Evolutionary conservation across 1,140 invertebrate genomes (phyloP).

Genomic region (Drosophila mayri): DNA sequence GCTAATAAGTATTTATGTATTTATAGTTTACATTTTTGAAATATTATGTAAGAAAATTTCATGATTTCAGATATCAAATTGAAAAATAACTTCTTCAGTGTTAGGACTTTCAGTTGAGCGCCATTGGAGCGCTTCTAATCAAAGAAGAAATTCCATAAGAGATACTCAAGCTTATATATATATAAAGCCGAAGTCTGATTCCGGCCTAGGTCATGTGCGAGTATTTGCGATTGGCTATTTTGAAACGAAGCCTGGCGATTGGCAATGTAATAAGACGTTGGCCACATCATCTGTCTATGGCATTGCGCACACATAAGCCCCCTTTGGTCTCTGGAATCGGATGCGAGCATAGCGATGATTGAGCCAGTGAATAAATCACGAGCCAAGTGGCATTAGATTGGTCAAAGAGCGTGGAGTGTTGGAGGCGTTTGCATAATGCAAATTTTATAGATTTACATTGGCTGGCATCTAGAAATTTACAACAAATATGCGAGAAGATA

Average conservation of each 20-base stretch:
- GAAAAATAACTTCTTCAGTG: slow-evolving; percentile 10
- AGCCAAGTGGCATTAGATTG: slow-evolving; percentile 24
- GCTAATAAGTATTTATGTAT: no score
- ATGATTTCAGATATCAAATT: no score
- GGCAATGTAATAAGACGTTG: slow-evolving; percentile 35
- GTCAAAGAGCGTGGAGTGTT: slow-evolving; percentile 9
- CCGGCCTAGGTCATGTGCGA: slow-evolving; percentile 28
- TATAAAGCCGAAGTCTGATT: slow-evolving; percentile 23
- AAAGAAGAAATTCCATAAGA: slow-evolving; percentile 60
- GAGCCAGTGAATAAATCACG: slow-evolving; percentile 37
- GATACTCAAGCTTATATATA: slow-evolving; percentile 26
- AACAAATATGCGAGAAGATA: neutral
- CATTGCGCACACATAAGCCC: slow-evolving; percentile 39
- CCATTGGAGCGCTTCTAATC: slow-evolving; percentile 67
- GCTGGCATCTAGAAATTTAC: neutral
- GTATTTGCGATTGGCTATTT: slow-evolving; percentile 43
- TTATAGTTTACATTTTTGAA: neutral
- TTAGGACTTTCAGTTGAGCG: slow-evolving; percentile 9
- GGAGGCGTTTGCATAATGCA: slow-evolving; percentile 18
- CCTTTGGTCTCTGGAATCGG: slow-evolving; percentile 13
- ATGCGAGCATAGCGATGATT: slow-evolving; percentile 30
- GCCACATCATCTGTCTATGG: slow-evolving; percentile 35
- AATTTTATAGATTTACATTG: slow-evolving; percentile 2
- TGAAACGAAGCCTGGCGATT: slow-evolving; percentile 22
- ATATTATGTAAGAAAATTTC: neutral